phyloP scores from a whole-genome alignment of 2,113 vertebrate genomes.

The Sterrhoptilus dennistouni region DNA sequence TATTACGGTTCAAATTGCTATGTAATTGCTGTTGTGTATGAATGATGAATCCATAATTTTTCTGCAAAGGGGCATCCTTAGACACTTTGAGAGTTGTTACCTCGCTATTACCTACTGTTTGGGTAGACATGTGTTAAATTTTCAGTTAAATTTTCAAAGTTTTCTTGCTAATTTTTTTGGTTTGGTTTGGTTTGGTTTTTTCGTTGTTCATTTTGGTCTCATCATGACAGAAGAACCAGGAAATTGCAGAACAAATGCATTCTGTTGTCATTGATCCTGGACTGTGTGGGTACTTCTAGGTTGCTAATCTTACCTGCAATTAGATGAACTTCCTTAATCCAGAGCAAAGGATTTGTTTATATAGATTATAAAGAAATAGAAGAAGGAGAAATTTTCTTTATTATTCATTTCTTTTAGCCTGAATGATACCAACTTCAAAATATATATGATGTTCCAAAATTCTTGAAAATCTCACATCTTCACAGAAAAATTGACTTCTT shows the following conservation, averaged over 20 bases:
- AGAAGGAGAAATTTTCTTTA: neutral
- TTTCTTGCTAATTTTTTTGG: neutral
- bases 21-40: neutral
- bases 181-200: neutral
- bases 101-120: neutral
- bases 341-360: neutral
- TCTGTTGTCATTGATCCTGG: neutral
- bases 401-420: neutral
- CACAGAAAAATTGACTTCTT: neutral
- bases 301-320: neutral
- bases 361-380: neutral
- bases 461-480: neutral
- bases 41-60: neutral
- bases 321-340: neutral
- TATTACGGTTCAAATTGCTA: neutral
- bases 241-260: neutral
- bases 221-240: neutral
- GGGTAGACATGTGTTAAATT: neutral
- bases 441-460: neutral
- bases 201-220: neutral
- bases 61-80: neutral
- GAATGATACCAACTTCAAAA: neutral
- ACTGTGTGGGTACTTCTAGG: neutral
- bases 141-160: neutral
- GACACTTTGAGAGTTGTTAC: neutral